phyloP scores from a whole-genome alignment of 1,140 invertebrate genomes.

The Cotesia typhae region DNA sequence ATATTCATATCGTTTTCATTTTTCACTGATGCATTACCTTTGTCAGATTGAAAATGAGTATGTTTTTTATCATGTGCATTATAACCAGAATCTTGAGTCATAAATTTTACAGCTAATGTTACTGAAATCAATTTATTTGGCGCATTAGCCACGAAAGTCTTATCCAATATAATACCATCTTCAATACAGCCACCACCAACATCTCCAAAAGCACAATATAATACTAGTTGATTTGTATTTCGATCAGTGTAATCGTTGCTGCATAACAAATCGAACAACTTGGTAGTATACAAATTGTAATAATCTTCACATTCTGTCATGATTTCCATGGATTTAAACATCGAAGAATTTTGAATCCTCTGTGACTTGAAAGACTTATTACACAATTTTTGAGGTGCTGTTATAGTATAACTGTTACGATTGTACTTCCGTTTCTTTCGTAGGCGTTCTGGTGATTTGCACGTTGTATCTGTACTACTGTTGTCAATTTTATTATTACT shows the following conservation, averaged over 20 bases:
- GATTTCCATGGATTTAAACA: conserved; percentile 6
- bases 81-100: neutral
- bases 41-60: neutral
- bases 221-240: neutral
- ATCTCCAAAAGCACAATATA: conserved; percentile 11
- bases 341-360: conserved; percentile 8
- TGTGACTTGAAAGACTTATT: neutral
- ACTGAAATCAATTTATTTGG: conserved; percentile 9
- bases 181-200: conserved; percentile 6
- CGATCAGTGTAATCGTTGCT: neutral
- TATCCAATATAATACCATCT: conserved; percentile 1
- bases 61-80: neutral
- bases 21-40: neutral
- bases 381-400: neutral
- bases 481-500: neutral
- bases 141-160: neutral
- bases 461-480: neutral
- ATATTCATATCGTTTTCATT: too few species aligned
- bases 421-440: neutral
- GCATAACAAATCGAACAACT: neutral
- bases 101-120: conserved; percentile 4
- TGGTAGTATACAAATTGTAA: neutral
- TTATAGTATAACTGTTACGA: neutral
- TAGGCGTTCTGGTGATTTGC: neutral
- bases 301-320: neutral